Conservation (phyloP, 37 sponge, comb jelly and placozoan species). For the Haliclona indistincta region DNA sequence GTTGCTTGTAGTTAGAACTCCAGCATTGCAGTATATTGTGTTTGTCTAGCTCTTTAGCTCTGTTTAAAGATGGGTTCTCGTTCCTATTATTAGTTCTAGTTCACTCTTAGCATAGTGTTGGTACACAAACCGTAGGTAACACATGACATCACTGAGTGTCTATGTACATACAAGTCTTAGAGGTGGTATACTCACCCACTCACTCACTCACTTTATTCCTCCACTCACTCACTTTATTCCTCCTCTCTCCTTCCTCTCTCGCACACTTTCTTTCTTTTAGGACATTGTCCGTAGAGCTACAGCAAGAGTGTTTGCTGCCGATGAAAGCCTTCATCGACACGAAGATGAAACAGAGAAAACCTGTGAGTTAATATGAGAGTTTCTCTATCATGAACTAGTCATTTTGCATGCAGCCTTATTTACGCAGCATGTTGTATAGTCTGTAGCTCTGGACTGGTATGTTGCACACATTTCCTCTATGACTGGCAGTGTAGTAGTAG, state of each 20-base stretch:
- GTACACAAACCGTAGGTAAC: too few species aligned
- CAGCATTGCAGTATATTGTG: too few species aligned
- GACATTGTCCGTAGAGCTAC: constrained; percentile 14
- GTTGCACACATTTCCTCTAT: too few species aligned
- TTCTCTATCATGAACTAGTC: too few species aligned
- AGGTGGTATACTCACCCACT: neutral
- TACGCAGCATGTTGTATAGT: neutral
- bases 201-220: neutral
- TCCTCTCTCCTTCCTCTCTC: neutral
- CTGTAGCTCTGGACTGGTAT: neutral
- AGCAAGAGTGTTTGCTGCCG: constrained; percentile 39
- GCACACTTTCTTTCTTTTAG: neutral
- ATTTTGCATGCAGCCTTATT: neutral
- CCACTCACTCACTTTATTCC: neutral
- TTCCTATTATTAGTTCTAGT: too few species aligned
- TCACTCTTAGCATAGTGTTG: too few species aligned
- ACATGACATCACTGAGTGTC: too few species aligned
- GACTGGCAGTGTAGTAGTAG: too few species aligned
- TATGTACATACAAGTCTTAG: too few species aligned
- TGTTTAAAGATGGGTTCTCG: too few species aligned
- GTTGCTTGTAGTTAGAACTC: too few species aligned
- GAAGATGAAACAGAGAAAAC: constrained; percentile 73
- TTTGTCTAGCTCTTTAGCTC: too few species aligned
- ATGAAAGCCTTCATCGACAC: constrained; percentile 66
- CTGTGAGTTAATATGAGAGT: constrained; percentile 27